Percentiles rank a stretch among this genome's conserved stretches.
These are phyloP conservation scores for Ginglymostoma cirratum DNA, from an alignment of 2,113 vertebrate species.

Conservation along the genomic window DNA sequence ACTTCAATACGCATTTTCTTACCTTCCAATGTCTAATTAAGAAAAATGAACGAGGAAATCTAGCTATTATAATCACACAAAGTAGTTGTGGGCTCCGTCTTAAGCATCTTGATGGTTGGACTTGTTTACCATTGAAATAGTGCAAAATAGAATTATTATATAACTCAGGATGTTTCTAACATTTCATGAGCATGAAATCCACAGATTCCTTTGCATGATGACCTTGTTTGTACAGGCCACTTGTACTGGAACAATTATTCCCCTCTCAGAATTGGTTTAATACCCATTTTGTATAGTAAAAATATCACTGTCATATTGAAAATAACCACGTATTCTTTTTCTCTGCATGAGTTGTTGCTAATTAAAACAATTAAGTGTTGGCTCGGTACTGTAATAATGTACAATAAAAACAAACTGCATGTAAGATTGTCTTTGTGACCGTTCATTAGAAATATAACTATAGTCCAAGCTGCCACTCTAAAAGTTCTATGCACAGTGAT, in stretches of 20 bases:
- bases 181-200: neutral
- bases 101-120: neutral
- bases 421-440: neutral
- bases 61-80: neutral
- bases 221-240: neutral
- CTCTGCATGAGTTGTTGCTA: neutral
- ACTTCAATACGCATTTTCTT: neutral
- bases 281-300: neutral
- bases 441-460: neutral
- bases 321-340: neutral
- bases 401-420: neutral
- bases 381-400: neutral
- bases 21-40: neutral
- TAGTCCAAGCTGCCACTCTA: no score
- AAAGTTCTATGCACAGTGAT: no score
- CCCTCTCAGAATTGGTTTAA: neutral
- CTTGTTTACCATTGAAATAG: neutral
- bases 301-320: neutral
- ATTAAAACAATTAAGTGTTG: neutral
- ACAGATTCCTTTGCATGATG: neutral
- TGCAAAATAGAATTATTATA: neutral
- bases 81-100: neutral
- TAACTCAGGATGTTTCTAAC: neutral
- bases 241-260: neutral
- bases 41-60: neutral